These are phyloP conservation scores for Sarcoramphus papa DNA, from an alignment of 2,797 vertebrate genomes.

Conservation along the genomic window DNA sequence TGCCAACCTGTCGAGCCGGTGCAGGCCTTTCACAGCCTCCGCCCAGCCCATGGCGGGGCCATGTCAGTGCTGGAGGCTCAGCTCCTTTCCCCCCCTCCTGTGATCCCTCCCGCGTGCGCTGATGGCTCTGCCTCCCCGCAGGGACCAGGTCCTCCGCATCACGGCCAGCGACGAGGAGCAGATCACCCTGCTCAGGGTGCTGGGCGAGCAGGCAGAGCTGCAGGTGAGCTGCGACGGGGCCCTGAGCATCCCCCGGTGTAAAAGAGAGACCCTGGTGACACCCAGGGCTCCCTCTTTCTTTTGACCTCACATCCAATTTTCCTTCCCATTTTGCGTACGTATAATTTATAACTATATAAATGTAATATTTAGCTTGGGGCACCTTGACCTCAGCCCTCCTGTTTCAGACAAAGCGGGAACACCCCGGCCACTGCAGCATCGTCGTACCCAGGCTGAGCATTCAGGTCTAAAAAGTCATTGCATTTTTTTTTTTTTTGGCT, in stretches of 20 bases:
- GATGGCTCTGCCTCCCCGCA: constrained; percentile 34
- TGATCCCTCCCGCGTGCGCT: accelerated
- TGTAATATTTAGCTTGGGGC: neutral
- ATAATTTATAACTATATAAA: accelerated
- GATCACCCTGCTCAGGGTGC: constrained; percentile 41
- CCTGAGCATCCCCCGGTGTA: accelerated
- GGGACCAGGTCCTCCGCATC: constrained; percentile 75
- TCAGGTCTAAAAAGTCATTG: neutral
- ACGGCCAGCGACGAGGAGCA: constrained; percentile 41
- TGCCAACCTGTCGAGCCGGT: accelerated
- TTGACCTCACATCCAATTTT: neutral
- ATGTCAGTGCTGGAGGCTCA: neutral
- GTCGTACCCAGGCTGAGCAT: neutral
- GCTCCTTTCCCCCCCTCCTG: neutral
- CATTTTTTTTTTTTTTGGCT: neutral
- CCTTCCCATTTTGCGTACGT: accelerated
- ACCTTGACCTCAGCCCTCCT: neutral
- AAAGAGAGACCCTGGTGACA: neutral
- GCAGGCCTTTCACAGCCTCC: neutral
- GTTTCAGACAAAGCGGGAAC: accelerated
- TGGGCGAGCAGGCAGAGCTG: constrained; percentile 44
- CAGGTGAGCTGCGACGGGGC: constrained; percentile 63
- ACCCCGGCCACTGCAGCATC: neutral
- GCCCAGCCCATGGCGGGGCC: neutral
- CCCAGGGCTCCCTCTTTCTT: neutral